These are phyloP conservation scores for Sweltsa coloradensis DNA, from an alignment of 1,140 invertebrate species.

Conservation along the genomic window DNA sequence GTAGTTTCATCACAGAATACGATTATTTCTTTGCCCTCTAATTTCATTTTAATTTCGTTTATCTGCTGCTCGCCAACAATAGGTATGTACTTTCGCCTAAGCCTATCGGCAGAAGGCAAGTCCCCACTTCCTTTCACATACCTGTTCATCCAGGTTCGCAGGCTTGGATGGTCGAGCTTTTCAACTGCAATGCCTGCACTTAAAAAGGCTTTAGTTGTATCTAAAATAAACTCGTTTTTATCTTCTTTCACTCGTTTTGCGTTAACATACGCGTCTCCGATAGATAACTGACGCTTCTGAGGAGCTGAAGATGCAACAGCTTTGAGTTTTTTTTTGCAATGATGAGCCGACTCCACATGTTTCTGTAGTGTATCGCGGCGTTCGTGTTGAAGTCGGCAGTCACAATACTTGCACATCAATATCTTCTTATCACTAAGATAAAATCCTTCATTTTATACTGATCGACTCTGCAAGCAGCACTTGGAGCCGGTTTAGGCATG, in stretches of 20 bases:
- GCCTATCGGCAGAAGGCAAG: neutral
- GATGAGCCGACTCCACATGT: neutral
- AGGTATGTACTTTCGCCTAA: neutral
- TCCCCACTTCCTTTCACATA: neutral
- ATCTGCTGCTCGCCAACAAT: neutral
- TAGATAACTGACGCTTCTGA: neutral
- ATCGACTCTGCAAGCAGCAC: no score
- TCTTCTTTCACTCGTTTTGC: neutral
- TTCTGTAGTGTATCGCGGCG: neutral
- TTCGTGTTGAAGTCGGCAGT: neutral
- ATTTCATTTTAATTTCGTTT: neutral
- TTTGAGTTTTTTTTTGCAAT: no score
- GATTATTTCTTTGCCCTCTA: neutral
- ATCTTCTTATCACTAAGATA: neutral
- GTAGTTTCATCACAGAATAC: neutral
- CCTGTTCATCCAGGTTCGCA: neutral
- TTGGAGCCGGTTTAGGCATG: no score
- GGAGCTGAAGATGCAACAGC: neutral
- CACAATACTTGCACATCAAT: neutral
- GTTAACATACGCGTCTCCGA: neutral
- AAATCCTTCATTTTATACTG: slow-evolving; percentile 1
- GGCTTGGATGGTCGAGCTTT: neutral
- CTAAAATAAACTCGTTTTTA: neutral
- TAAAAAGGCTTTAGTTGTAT: neutral
- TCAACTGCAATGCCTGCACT: neutral